phyloP scores from a whole-genome alignment of 1,140 invertebrate genomes.

The Drosophila kikkawai region DNA sequence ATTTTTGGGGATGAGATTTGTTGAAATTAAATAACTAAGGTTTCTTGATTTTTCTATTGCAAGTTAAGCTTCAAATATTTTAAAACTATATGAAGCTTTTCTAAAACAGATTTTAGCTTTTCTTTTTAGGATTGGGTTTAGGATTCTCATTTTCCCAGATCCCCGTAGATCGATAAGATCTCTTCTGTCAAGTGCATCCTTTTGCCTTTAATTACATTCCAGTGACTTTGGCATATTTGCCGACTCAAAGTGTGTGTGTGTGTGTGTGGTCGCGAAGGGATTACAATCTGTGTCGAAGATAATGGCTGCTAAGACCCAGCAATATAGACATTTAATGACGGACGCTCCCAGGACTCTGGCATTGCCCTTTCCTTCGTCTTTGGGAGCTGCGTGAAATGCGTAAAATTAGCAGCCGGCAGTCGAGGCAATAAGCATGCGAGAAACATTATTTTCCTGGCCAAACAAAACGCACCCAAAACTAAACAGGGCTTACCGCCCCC shows the following conservation, averaged over 20 bases:
- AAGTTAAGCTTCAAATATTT: not conserved
- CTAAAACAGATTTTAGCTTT: too few relatives aligned
- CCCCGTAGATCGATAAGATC: not conserved
- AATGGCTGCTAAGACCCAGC: conserved; percentile 9
- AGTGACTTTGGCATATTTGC: conserved; percentile 11
- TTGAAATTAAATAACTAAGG: not conserved
- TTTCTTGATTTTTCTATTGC: not conserved
- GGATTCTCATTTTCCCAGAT: rapidly evolving
- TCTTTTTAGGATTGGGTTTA: too few relatives aligned
- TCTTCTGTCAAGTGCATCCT: conserved; percentile 1
- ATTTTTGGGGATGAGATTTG: too few relatives aligned
- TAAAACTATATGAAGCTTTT: not conserved
- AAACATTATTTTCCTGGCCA: conserved; percentile 74
- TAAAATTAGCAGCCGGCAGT: conserved; percentile 68
- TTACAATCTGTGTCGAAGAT: conserved; percentile 30
- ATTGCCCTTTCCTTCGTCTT: not conserved
- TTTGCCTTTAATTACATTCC: conserved; percentile 11
- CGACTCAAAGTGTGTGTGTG: not conserved
- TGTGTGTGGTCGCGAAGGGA: conserved; percentile 10
- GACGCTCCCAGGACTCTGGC: not conserved
- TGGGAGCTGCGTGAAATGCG: conserved; percentile 53
- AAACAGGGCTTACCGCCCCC: conserved; percentile 5
- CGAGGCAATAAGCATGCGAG: conserved; percentile 70
- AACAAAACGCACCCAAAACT: conserved; percentile 75
- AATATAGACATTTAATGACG: conserved; percentile 70